A percentile compares a stretch with the other conserved stretches of the same genome.
These are phyloP conservation scores for Sus cebifrons DNA, from an alignment of 2,797 vertebrate species.

Conservation along the genomic window DNA sequence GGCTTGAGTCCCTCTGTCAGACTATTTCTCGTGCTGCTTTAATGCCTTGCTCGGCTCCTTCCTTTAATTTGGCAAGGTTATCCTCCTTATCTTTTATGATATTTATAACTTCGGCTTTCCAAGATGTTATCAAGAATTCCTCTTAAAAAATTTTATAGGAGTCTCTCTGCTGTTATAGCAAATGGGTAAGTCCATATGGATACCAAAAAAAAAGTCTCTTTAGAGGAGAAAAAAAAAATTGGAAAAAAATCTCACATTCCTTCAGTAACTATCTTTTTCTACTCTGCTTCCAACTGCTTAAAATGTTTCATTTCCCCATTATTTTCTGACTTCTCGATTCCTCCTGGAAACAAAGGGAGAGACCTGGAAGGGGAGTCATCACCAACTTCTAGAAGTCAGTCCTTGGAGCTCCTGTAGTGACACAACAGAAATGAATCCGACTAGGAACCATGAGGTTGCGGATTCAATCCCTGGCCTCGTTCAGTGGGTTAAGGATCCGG, in stretches of 20 bases:
- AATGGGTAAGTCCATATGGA: conserved; percentile 67
- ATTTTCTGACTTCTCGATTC: conserved; percentile 39
- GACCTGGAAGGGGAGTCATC: neutral
- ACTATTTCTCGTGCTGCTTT: conserved; percentile 17
- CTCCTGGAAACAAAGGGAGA: conserved; percentile 55
- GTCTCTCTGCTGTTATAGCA: conserved; percentile 71
- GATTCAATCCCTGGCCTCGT: too few species aligned
- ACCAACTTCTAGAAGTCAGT: neutral
- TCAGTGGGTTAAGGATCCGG: too few species aligned
- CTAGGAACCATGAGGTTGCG: too few species aligned
- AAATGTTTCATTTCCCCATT: conserved; percentile 52
- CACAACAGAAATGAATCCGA: too few species aligned
- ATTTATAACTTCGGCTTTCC: conserved; percentile 78
- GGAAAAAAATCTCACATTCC: conserved; percentile 70
- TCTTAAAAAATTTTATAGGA: conserved; percentile 46
- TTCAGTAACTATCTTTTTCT: conserved; percentile 61
- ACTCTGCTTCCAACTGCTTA: conserved; percentile 20
- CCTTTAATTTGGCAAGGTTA: conserved; percentile 61
- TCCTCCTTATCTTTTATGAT: conserved; percentile 48
- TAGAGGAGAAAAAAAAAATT: neutral
- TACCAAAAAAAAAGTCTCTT: conserved; percentile 24
- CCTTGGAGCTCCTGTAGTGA: neutral
- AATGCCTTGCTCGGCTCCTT: conserved; percentile 12
- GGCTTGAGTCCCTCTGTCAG: neutral
- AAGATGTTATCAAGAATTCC: conserved; percentile 75